phyloP scores from a whole-genome alignment of 2,113 vertebrate species.

The Corythoichthys intestinalis region DNA sequence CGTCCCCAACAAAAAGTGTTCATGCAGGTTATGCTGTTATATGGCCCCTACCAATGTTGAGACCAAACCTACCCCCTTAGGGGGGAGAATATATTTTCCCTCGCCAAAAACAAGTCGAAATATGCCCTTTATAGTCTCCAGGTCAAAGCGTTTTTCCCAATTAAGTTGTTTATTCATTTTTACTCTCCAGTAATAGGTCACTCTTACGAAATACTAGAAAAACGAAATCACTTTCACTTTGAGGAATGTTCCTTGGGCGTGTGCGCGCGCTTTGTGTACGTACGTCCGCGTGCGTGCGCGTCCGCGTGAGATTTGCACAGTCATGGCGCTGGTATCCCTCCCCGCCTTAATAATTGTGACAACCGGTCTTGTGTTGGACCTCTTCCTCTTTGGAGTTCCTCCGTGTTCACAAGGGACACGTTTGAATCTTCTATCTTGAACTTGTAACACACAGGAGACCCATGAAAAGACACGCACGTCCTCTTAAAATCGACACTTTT shows the following conservation, averaged over 20 bases:
- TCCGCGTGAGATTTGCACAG: neutral
- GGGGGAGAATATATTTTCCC: neutral
- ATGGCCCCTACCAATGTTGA: no score
- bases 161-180: neutral
- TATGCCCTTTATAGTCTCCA: no score
- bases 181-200: neutral
- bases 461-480: neutral
- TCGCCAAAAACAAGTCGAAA: neutral
- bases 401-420: neutral
- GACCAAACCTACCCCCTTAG: no score
- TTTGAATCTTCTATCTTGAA: neutral
- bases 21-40: no score
- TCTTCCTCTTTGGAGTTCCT: neutral
- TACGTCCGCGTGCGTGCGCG: neutral
- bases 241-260: constrained; percentile 26
- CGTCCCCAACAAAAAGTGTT: no score
- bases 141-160: neutral
- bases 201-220: neutral
- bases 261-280: neutral
- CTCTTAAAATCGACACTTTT: neutral
- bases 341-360: neutral
- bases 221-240: constrained; percentile 42
- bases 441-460: neutral
- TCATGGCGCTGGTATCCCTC: constrained; percentile 7
- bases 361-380: neutral